Base-by-base conservation (phyloP, 2,888 invertebrate species). In the Antheraea yamamai region DNA sequence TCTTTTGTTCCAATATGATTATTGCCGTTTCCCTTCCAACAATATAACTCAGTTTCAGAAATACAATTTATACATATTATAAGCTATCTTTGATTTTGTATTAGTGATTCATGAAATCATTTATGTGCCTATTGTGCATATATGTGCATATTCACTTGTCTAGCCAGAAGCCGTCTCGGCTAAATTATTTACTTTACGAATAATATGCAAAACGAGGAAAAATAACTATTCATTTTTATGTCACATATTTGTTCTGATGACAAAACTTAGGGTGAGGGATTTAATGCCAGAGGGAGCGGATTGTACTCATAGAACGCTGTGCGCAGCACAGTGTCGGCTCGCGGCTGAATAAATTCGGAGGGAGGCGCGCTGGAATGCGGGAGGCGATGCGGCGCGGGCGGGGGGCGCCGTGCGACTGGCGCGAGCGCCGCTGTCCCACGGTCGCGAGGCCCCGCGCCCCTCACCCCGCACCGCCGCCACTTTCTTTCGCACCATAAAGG, bases 361-460 rank as follows among this genome's bases (percentile, higher is more conserved):
- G 94, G 92, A 92, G 90, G 90, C 89, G 89, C 90, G 89, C 88
- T 91, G 93, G 92, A 92, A 92, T 91, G 93, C 91, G 91, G 89
- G 89, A 88, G 87, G 91, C 87, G 92, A 93, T 92, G 89, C 77
- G 79, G 83, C 85, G 89, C 85, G 89, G 85, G 91, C 87, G 90
- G 89, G 89, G 93, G 89, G 89, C 90, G 91, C 90, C 93, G 93
- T 93, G 93, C 93, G 95, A 93, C 90, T 92, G 91, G 92, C 92
- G 92, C 92, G 93, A 93, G 94, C 95, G 96, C 95, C 95, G 95
- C 96, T 96, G 96, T 96, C 96, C 96, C 96, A 96, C 96, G 96
- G 96, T 96, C 95, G 95, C 93, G 95, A 92, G 94, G 93, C 95
- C 95, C 95, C 95, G 94, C 87, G 84, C 85, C 86, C 86, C 88